phyloP scores from a whole-genome alignment of 2,888 invertebrate genomes.

The Suillia variegata region DNA sequence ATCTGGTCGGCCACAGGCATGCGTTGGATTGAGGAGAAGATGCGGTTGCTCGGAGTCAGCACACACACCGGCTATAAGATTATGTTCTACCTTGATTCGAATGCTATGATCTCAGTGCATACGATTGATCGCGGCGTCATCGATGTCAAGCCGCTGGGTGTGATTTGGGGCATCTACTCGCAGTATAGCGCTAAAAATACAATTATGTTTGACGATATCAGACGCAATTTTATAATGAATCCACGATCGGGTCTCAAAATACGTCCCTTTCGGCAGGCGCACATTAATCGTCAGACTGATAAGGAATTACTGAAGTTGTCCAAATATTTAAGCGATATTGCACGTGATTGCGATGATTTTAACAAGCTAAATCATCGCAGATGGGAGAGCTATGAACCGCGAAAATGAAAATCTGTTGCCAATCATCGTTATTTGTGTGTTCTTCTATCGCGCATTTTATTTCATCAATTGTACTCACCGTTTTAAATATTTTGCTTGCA shows the following conservation, averaged over 20 bases:
- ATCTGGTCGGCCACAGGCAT: conserved; percentile 99
- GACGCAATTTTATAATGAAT: conserved; percentile 97
- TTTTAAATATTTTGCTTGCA: conserved; percentile 9
- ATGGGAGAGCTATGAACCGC: conserved; percentile 80
- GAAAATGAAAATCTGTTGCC: conserved; percentile 28
- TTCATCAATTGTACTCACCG: too few species aligned
- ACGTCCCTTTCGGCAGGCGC: conserved; percentile 88
- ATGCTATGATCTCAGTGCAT: conserved; percentile 95
- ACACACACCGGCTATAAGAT: conserved; percentile 86
- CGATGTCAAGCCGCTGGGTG: conserved; percentile 93
- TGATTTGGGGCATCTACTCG: conserved; percentile 94
- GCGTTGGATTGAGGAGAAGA: conserved; percentile 98
- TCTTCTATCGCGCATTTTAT: conserved; percentile 15
- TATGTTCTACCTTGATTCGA: conserved; percentile 86
- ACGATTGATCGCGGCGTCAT: conserved; percentile 89
- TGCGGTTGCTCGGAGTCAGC: conserved; percentile 88
- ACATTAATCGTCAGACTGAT: conserved; percentile 83
- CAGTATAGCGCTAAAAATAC: conserved; percentile 91
- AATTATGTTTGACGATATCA: conserved; percentile 96
- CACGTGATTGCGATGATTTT: conserved; percentile 80
- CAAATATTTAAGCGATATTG: conserved; percentile 82
- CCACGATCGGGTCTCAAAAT: conserved; percentile 92
- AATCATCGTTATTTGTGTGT: conserved; percentile 9
- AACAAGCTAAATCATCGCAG: conserved; percentile 84
- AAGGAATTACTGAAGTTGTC: conserved; percentile 80